Percentiles rank a stretch among this genome's conserved stretches.
Evolutionary conservation across 2,888 invertebrate genomes (phyloP).

Genomic region (Caenorhabditis imperialis): DNA sequence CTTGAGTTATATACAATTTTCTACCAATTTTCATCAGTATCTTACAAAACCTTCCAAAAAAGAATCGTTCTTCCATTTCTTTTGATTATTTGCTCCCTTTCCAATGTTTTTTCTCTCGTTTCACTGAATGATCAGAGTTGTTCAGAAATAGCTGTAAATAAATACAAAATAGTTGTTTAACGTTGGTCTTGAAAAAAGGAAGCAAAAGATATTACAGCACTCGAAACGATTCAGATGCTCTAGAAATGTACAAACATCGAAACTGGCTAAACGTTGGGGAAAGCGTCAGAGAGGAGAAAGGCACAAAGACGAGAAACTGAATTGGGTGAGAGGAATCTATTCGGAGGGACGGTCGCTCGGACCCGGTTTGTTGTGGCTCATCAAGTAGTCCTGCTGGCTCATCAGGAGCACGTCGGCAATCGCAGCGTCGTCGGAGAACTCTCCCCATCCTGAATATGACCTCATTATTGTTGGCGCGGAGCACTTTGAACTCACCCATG

Average conservation of each 20-base stretch:
- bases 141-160: conserved; percentile 21
- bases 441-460: conserved; percentile 24
- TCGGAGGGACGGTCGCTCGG: conserved; percentile 9
- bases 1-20: not conserved
- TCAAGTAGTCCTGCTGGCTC: conserved; percentile 68
- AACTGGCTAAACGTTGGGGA: not conserved
- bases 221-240: too few relatives aligned
- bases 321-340: not conserved
- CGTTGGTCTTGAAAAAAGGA: too few relatives aligned
- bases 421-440: conserved; percentile 59
- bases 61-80: not conserved
- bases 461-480: too few relatives aligned
- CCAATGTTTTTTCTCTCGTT: not conserved
- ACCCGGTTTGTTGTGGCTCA: conserved; percentile 1
- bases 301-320: conserved; percentile 6
- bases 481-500: conserved; percentile 31
- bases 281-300: conserved; percentile 3
- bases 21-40: not conserved
- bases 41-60: conserved; percentile 3
- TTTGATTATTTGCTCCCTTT: not conserved
- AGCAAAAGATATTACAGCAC: too few relatives aligned
- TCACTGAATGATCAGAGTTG: conserved; percentile 5
- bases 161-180: conserved; percentile 11
- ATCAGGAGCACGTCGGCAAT: conserved; percentile 69
- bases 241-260: too few relatives aligned